Base-by-base conservation (phyloP, 2,797 vertebrate species). In the Dendrocincla fuliginosa region DNA sequence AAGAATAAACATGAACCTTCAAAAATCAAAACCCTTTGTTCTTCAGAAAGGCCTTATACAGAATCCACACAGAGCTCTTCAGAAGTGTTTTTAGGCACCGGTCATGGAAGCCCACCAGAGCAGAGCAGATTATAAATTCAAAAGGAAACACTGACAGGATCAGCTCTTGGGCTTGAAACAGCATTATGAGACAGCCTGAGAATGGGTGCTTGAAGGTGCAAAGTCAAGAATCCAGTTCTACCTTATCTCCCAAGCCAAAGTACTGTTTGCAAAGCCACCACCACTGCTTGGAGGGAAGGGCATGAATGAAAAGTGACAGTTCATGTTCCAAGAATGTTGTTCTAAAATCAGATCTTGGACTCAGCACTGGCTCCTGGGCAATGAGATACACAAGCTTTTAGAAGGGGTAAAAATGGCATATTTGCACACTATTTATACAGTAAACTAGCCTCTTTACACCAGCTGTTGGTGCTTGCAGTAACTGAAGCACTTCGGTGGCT, bases 401-500 rank as follows among this genome's bases (percentile, higher is more conserved):
- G 5, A 25, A 63, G 22, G 18, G 9, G 20, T 84, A 77, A 93
- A 93, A 87, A 50, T 47, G 24, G 9, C 27, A 32, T 30, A 63
- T 71, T 78, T 84, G 14, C 9, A 63, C 35, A 25, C 30, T 68
- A 9, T 25, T 53, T 17, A 68, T 33, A 12, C 7, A 35, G 11
- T n/a, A 60, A 87, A 55, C 20, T 16, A 77, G 35, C 2, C 7
- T 69, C 23, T 53, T 84, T 77, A 41, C 33, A 53, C 4, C 24
- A 69, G 8, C 20, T 65, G 11, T 42, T 81, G 25, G 6, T 32
- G 17, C 74, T 76, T 61, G 33, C 70, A 91, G 64, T 79, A 85
- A 79, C 92, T 96, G 68, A 75, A 84, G 83, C 33, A 84, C 39
- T 78, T 76, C 81, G 81, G 56, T 46, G 68, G 77, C 81, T 96